A percentile compares a stretch with the other conserved stretches of the same genome.
Evolutionary conservation across 92 coral and sea anemone species (phyloP).

Genomic region (Plumapathes pennacea): DNA sequence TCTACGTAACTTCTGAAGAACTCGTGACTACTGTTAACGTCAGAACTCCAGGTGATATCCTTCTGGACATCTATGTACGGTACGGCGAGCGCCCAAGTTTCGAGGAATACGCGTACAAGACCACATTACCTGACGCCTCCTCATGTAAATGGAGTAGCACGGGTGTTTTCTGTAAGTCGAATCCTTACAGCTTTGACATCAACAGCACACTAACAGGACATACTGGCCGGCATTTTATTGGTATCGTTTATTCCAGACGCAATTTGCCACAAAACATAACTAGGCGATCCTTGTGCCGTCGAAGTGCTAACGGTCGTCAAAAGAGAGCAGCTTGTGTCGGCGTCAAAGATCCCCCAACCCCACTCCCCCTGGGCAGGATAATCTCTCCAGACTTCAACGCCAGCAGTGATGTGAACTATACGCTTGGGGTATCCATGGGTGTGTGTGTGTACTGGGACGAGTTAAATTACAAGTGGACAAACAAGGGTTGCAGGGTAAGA

Average conservation of each 20-base stretch:
- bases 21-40: too few relatives aligned
- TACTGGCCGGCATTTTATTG: constrained; percentile 71
- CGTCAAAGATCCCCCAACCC: constrained; percentile 82
- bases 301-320: constrained; percentile 60
- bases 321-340: constrained; percentile 79
- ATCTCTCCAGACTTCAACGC: constrained; percentile 66
- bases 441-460: constrained; percentile 82
- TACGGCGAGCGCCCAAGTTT: constrained; percentile 43
- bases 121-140: constrained; percentile 46
- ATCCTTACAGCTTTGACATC: constrained; percentile 55
- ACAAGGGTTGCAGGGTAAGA: constrained; percentile 75
- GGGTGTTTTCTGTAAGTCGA: constrained; percentile 40
- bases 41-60: constrained; percentile 37
- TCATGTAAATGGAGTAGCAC: constrained; percentile 30
- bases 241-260: constrained; percentile 50
- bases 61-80: constrained; percentile 50
- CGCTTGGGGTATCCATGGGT: constrained; percentile 66
- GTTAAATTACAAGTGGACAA: constrained; percentile 66
- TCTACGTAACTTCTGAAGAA: constrained; percentile 48
- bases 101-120: constrained; percentile 44
- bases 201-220: constrained; percentile 72
- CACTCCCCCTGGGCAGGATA: constrained; percentile 70
- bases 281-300: too few relatives aligned
- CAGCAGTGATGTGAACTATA: constrained; percentile 76
- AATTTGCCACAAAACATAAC: too few relatives aligned